Percentiles rank a stretch among this genome's conserved stretches.
phyloP scores from a whole-genome alignment of 2,888 invertebrate species.

The Zygogramma bicolorata region DNA sequence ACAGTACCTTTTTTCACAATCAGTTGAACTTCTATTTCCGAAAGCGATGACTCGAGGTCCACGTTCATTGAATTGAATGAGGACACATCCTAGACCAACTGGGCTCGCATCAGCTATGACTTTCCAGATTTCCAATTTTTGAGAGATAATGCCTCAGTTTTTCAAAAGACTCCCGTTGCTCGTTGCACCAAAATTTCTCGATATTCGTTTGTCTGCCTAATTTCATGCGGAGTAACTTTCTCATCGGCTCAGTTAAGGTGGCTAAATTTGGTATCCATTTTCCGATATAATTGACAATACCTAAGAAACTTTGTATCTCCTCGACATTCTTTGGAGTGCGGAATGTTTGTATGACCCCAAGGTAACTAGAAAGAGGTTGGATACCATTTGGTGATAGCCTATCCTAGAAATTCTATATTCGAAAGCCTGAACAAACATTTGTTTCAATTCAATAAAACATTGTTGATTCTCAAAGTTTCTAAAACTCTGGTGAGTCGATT shows the following conservation, averaged over 20 bases:
- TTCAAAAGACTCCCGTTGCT: not conserved
- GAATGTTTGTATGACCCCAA: not conserved
- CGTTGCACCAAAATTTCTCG: not conserved
- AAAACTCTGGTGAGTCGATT: not conserved
- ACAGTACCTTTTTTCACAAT: too few relatives aligned
- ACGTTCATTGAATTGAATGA: not conserved
- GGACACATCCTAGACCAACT: too few relatives aligned
- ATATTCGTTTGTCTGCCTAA: not conserved
- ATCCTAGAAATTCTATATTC: not conserved
- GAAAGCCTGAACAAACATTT: not conserved
- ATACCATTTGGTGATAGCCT: not conserved
- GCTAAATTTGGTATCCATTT: conserved; percentile 52
- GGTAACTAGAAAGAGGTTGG: not conserved
- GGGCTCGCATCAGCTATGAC: not conserved
- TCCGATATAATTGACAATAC: conserved; percentile 53
- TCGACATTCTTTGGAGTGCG: conserved; percentile 28
- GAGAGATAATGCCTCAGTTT: not conserved
- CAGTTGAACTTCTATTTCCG: not conserved
- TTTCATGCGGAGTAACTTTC: not conserved
- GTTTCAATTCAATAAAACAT: not conserved
- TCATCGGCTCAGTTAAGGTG: conserved; percentile 24
- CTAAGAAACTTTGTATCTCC: conserved; percentile 49
- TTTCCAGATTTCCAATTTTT: not conserved
- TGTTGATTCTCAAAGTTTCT: not conserved
- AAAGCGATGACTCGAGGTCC: not conserved